A percentile compares a stretch with the other conserved stretches of the same genome.
Evolutionary conservation across 2,113 vertebrate genomes (phyloP).

Genomic region (Orthochromis malagaraziensis): DNA sequence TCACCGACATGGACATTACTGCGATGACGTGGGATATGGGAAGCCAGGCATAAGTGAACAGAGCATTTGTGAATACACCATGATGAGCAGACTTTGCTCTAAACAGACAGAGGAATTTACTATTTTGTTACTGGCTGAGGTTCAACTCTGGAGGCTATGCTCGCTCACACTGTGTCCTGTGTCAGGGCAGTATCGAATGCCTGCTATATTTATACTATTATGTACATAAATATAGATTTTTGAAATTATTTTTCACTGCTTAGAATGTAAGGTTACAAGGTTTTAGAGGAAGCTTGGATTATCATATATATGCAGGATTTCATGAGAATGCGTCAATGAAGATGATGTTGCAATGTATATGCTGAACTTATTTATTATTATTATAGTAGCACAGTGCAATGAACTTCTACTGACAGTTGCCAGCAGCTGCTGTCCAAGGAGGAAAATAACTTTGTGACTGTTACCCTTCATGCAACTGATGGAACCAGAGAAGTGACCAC

Average conservation of each 20-base stretch:
- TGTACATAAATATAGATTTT: background rate
- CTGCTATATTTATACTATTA: constrained; percentile 41
- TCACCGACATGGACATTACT: constrained; percentile 65
- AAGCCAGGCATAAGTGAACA: constrained; percentile 28
- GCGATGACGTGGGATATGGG: constrained; percentile 52
- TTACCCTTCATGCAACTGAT: background rate
- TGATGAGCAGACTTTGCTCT: background rate
- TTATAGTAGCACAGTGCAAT: background rate
- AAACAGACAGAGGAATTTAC: background rate
- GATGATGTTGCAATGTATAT: background rate
- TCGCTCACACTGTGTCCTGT: constrained; percentile 23
- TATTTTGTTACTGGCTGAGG: background rate
- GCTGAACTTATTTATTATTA: constrained; percentile 5
- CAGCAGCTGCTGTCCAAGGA: background rate
- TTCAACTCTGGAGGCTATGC: constrained; percentile 10
- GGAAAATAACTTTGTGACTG: background rate
- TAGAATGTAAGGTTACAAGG: background rate
- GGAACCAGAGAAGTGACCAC: background rate
- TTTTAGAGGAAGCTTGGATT: background rate
- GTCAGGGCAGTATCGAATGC: constrained; percentile 15
- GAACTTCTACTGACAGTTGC: background rate
- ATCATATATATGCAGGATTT: background rate
- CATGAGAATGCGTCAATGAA: background rate
- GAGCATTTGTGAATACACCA: background rate
- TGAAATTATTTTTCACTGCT: background rate